phyloP scores from a whole-genome alignment of 1,140 invertebrate species.

The Ephestia elutella region DNA sequence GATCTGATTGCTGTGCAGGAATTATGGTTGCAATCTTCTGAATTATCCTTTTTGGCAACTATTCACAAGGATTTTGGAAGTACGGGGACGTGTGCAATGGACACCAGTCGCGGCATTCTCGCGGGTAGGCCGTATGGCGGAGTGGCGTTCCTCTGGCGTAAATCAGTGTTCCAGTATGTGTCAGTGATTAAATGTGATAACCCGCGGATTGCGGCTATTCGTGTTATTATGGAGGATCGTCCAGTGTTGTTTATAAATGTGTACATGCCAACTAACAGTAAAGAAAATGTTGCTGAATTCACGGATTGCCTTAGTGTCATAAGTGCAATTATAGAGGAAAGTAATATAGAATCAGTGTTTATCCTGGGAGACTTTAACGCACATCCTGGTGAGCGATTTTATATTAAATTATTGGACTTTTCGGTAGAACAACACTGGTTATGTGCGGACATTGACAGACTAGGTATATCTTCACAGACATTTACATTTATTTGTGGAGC shows the following conservation, averaged over 20 bases:
- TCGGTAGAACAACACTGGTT: no score
- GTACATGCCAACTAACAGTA: conserved; percentile 7
- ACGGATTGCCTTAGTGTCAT: no score
- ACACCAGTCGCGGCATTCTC: neutral
- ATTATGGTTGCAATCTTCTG: conserved; percentile 6
- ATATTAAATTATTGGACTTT: conserved; percentile 6
- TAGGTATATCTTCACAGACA: no score
- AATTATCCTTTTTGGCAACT: neutral
- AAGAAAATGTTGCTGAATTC: conserved; percentile 6
- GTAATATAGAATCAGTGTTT: no score
- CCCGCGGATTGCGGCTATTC: neutral
- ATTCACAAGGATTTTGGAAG: conserved; percentile 7
- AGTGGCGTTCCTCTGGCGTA: conserved; percentile 8
- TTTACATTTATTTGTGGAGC: no score
- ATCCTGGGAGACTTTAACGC: no score
- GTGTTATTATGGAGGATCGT: neutral
- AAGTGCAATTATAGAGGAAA: no score
- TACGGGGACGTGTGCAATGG: conserved; percentile 11
- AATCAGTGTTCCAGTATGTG: neutral
- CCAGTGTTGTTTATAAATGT: conserved; percentile 3
- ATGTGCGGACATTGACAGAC: conserved; percentile 11
- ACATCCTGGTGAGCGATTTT: conserved; percentile 5
- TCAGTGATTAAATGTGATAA: conserved; percentile 6
- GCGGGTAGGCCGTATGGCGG: conserved; percentile 10
- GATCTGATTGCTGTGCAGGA: conserved; percentile 14